phyloP scores from a whole-genome alignment of 2,113 vertebrate species.

The Cynopterus brachyotis region DNA sequence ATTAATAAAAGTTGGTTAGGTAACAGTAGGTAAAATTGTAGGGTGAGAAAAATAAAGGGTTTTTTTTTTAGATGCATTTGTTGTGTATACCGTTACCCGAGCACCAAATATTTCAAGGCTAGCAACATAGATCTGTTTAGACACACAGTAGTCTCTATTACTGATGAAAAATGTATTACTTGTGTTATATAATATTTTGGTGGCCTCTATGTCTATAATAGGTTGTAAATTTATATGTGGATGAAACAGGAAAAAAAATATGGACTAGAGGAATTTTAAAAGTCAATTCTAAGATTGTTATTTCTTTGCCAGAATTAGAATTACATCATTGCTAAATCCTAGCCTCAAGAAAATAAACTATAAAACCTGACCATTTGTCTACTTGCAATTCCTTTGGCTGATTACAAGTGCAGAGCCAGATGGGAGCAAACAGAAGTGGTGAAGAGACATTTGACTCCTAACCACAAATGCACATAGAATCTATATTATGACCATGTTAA shows the following conservation, averaged over 20 bases:
- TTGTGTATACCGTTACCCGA: neutral
- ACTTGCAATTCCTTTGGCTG: neutral
- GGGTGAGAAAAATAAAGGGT: neutral
- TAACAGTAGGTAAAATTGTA: conserved; percentile 21
- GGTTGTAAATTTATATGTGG: neutral
- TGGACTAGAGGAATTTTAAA: conserved; percentile 15
- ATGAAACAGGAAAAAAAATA: neutral
- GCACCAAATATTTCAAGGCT: neutral
- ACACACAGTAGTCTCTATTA: neutral
- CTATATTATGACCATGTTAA: neutral
- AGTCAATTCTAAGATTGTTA: conserved; percentile 14
- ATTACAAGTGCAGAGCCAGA: neutral
- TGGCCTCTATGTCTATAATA: neutral
- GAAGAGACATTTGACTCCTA: conserved; percentile 20
- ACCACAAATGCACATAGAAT: conserved; percentile 34
- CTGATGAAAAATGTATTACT: neutral
- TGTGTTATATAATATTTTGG: neutral
- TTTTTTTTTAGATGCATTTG: conserved; percentile 8
- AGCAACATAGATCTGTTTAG: neutral
- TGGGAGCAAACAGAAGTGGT: neutral
- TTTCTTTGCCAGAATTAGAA: neutral
- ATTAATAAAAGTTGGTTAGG: conserved; percentile 71
- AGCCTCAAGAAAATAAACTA: conserved; percentile 31
- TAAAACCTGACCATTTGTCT: conserved; percentile 2
- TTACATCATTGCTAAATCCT: neutral